Evolutionary conservation across 1,140 invertebrate species (phyloP).

Genomic region (Nasonia vitripennis): DNA sequence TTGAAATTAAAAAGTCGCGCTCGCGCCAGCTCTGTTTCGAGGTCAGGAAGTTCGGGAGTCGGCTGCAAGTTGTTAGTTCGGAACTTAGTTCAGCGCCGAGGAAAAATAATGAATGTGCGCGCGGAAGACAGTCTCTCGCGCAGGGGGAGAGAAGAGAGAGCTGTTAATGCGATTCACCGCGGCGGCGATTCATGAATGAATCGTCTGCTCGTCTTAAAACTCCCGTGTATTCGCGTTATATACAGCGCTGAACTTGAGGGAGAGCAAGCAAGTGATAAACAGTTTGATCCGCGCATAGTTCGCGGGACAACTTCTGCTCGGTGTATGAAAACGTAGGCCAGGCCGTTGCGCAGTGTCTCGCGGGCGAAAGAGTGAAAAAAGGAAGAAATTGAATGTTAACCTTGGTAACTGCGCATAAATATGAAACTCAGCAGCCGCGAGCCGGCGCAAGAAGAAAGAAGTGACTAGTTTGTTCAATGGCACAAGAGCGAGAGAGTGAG

Average conservation of each 20-base stretch:
- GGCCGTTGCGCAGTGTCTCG: not conserved
- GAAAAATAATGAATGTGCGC: slow-evolving; percentile 34
- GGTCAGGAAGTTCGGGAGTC: slow-evolving; percentile 43
- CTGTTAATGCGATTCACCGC: not conserved
- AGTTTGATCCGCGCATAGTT: not conserved
- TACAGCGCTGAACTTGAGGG: not conserved
- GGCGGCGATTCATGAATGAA: not conserved
- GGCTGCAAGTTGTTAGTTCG: not conserved
- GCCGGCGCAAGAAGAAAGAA: slow-evolving; percentile 71
- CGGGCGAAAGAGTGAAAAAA: slow-evolving; percentile 54
- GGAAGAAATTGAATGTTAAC: slow-evolving; percentile 71
- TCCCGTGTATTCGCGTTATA: too few relatives aligned
- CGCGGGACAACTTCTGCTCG: too few relatives aligned
- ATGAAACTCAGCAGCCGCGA: slow-evolving; percentile 70
- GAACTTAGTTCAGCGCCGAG: not conserved
- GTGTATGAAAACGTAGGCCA: not conserved
- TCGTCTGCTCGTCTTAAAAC: not conserved
- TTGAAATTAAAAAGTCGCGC: slow-evolving; percentile 48
- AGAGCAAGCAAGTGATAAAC: not conserved
- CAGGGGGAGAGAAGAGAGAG: not conserved
- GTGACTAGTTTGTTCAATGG: slow-evolving; percentile 75
- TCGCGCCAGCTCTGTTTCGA: slow-evolving; percentile 15
- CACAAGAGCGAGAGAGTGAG: slow-evolving; percentile 61
- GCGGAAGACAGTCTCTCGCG: not conserved
- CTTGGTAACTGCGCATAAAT: slow-evolving; percentile 66